Base-by-base conservation (phyloP, 2,113 vertebrate species). In the Sylvietta virens region DNA sequence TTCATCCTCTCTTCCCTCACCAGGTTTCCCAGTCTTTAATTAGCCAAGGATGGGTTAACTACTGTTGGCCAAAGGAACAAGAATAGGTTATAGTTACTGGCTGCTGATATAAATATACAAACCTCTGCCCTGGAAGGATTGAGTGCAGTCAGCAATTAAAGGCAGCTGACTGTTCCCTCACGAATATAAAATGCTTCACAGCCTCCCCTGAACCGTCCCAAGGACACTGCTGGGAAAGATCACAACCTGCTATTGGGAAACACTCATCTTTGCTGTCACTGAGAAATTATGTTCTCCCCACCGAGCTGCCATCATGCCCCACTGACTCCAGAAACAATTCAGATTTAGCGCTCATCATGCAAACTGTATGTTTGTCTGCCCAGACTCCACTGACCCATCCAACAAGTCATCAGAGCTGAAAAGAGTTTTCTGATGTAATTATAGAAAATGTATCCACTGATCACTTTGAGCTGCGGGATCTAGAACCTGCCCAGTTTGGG, bases 71-170 rank as follows among this genome's bases (percentile, higher is more conserved):
- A 86, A 70, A 33, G 42, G 35, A 88, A 66, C 39, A 51, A 70
- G 50, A 77, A 47, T 0, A 92, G 42, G 39, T 81, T 57, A 42
- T 33, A 86, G 76, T 24, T 62, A 67, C 48, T 56, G 51, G 56
- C 44, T 83, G 67, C 30, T 45, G 50, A 84, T 90, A 81, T 4
- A 78, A 77, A 95, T 67, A 86, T 1, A 78, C 42, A 92, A 88
- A 86, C 28, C 82, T 71, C 91, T 83, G 58, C 30, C 69, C 86
- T 64, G 64, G 24, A 44, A 91, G 33, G 39, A 74, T 15, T 66
- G 39, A 88, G 64, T 39, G 33, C 88, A 74, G 88, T 47, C 86
- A 92, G 88, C 67, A 93, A 88, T 88, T 71, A 90, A 88, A 92
- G 60, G 80, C 88, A 94, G 86, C 80, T 96, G 82, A 90, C 86